Evolutionary conservation across 2,888 invertebrate genomes (phyloP).

Genomic region (Meta bourneti): DNA sequence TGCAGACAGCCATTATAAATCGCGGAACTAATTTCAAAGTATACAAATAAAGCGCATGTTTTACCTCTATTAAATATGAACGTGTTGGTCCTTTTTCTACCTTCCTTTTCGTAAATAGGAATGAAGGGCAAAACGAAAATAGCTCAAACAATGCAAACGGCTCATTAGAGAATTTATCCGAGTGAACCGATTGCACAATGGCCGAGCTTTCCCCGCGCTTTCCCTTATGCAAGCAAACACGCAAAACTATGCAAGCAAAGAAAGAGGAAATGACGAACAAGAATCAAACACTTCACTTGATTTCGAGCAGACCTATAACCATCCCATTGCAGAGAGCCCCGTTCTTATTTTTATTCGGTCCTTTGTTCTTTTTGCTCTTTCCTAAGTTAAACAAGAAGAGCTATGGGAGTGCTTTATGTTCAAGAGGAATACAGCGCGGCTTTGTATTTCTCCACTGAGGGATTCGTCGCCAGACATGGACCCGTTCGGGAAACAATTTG

Average conservation of each 20-base stretch:
- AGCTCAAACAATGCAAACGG: constrained; percentile 8
- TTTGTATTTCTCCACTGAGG: not conserved
- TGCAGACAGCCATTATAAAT: too few species aligned
- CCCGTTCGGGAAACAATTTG: not conserved
- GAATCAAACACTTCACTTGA: constrained; percentile 41
- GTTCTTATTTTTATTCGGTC: not conserved
- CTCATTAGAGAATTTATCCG: constrained; percentile 42
- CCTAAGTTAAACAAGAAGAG: constrained; percentile 30
- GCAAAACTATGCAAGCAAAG: constrained; percentile 39
- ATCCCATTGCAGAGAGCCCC: not conserved
- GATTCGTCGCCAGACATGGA: not conserved
- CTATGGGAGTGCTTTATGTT: constrained; percentile 21
- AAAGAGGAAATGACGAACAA: constrained; percentile 9
- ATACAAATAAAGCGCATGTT: too few species aligned
- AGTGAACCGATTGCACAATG: not conserved
- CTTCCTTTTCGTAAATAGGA: too few species aligned
- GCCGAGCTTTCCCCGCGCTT: constrained; percentile 11
- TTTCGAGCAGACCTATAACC: constrained; percentile 12
- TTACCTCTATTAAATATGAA: too few species aligned
- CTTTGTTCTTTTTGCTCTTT: not conserved
- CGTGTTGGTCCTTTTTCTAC: too few species aligned
- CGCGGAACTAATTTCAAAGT: too few species aligned
- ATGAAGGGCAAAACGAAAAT: not conserved
- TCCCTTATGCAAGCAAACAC: constrained; percentile 36
- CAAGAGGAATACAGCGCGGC: not conserved